Base-by-base conservation (phyloP, 2,113 vertebrate species). In the Ailurus styani region DNA sequence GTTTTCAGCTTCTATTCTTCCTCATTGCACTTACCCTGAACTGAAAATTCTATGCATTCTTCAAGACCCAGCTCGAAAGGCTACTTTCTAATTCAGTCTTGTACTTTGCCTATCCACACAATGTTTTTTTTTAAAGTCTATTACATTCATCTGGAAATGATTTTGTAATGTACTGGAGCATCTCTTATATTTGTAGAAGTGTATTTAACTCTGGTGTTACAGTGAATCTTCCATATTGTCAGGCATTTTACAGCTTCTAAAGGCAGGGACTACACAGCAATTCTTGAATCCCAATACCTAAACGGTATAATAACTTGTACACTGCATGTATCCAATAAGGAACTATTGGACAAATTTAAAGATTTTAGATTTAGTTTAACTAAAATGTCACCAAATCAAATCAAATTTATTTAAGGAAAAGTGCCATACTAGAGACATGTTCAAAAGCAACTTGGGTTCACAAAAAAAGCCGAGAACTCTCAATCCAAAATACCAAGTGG, bases 341-440 rank as follows among this genome's bases (percentile, higher is more conserved):
- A 81, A 62, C 2, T 62, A 14, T 31, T 93, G 54, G 17, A 68
- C 17, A 70, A 7, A 93, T 78, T 95, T 93, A 94, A 91, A 96
- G 40, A 88, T 47, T 95, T 96, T 64, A 95, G 83, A 79, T 84
- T 93, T 73, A 86, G 34, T 52, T 82, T 62, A 82, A 50, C 72
- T 81, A 97, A 94, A 97, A 91, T 85, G 17, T 57, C 47, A 93
- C 45, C 50, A 96, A 86, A 94, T 88, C 20, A 95, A 97, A 94
- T 73, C 86, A 86, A 92, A 90, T 42, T 29, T 96, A 68, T 57
- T 87, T 87, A 93, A 86, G 34, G 34, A 82, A 88, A 88, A 95
- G 12, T 86, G 17, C 3, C 42, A 93, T 60, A 88, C 27, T 70
- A 93, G 52, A 57, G 77, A 91, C 23, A 93, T 62, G 27, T 42